phyloP scores from a whole-genome alignment of 2,888 invertebrate species.

The Linnaemya tessellans region DNA sequence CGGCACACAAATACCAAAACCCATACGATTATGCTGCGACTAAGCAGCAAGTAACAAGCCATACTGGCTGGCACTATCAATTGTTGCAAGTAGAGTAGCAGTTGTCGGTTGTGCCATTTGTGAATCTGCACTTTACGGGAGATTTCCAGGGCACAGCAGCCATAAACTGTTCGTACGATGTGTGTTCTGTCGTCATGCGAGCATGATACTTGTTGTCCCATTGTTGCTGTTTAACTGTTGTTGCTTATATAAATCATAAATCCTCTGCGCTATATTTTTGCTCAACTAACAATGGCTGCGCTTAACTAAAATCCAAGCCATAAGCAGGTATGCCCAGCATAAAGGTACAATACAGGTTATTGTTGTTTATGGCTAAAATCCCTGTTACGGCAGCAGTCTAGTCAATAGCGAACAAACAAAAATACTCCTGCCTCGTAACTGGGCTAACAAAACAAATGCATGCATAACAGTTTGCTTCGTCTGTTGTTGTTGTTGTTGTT shows the following conservation, averaged over 20 bases:
- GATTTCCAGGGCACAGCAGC: conserved; percentile 26
- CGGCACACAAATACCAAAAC: neutral
- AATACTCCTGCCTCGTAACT: conserved; percentile 24
- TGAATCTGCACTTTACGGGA: conserved; percentile 1
- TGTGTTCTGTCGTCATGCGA: conserved; percentile 42
- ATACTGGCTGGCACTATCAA: conserved; percentile 53
- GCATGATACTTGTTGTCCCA: conserved; percentile 36
- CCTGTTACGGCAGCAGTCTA: conserved; percentile 1
- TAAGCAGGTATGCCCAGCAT: conserved; percentile 36
- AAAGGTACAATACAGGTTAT: conserved; percentile 13
- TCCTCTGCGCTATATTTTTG: conserved; percentile 48
- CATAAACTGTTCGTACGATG: neutral
- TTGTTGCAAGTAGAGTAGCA: conserved; percentile 47
- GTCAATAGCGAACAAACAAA: conserved; percentile 3
- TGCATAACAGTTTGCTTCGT: conserved; percentile 51
- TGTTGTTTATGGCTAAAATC: conserved; percentile 28
- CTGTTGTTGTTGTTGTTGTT: neutral
- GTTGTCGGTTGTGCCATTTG: conserved; percentile 3
- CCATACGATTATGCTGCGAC: neutral
- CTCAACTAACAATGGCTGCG: conserved; percentile 45
- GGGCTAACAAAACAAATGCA: conserved; percentile 22
- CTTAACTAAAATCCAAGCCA: conserved; percentile 38
- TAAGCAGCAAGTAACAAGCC: conserved; percentile 12
- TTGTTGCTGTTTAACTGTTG: conserved; percentile 31
- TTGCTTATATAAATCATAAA: conserved; percentile 69